Evolutionary conservation across 2,113 vertebrate genomes (phyloP), one percentile per base, ranked within the genome.

Genomic region (Aspiorhynchus laticeps): DNA sequence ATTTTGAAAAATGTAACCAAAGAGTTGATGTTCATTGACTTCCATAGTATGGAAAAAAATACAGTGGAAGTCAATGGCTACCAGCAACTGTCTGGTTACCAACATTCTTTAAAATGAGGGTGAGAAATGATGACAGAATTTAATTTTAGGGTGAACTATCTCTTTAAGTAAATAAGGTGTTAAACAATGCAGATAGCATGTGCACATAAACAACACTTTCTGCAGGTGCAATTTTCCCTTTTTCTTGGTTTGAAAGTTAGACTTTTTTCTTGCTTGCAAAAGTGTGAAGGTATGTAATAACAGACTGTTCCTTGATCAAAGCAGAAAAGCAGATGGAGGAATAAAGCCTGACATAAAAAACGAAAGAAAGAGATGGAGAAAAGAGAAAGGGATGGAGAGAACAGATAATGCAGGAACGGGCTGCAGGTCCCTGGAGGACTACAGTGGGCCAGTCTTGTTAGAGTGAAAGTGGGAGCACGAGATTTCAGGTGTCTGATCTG

Each of bases 401-500:
- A 76, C 26, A 36, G 38, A 84, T 75, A 75, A 88, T 3, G 61
- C 79, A 41, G 69, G 36, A 73, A 41, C 2, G 19, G 21, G 36
- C 69, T 41, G 69, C 69, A 73, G 69, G 1, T 46, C 65, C 53
- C 75, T 78, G 53, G 80, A 88, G 80, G 78, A 80, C 21, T 71
- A 41, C 48, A 75, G n/a, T 19, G 51, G 76, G 69, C 67, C 63
- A 73, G 33, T 71, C 48, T 41, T 80, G 21, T 74, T 77, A 85
- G 51, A 84, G 65, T 56, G 63, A 80, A 79, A 86, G 85, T 26
- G 77, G 77, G 77, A 82, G 69, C 71, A 84, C 36, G 71, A 76
- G 43, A 78, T 84, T 48, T 85, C 82, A 82, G 75, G 87, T 87
- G 73, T 86, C 67, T 84, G 88, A 80, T 86, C 85, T 80, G 85